Evolutionary conservation across 2,888 invertebrate genomes (phyloP), one percentile per base, ranked within the genome.

Genomic region (Drosophila nigricruria): DNA sequence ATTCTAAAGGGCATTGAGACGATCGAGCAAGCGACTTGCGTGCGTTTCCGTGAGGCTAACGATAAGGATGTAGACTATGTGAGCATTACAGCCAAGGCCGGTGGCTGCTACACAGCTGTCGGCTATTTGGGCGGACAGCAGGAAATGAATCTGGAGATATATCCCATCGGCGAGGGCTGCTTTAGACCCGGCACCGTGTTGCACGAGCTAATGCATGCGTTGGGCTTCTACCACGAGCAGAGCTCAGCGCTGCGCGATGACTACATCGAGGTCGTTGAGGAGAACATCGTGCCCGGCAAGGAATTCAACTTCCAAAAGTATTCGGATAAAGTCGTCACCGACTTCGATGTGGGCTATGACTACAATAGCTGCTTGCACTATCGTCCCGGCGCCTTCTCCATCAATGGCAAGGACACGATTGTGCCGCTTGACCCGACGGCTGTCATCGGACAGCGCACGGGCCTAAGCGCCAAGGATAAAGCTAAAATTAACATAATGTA

Each of bases 341-440:
- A 94, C 50, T 96, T 94, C 85, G 96, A 95, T 9, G 94, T 96
- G 50, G 93, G 94, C 0, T 97, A 97, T 85, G 97, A 97, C 91
- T 97, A 96, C 91, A 94, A 95, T 65, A 96, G 96, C 77, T 96
- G 97, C 6, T 95, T 97, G 95, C 97, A 97, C 89, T 97, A 97
- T 92, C 95, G 96, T 0, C 94, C 94, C 18, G 95, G 94, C 6
- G 96, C 96, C 2, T 97, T 97, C 92, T 95, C 96, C 0, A 93
- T 88, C 53, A 97, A 97, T 90, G 94, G 95, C 1, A 91, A 94
- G 88, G 94, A 95, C 23, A 97, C 97, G 0, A 96, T 97, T 47
- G 93, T 95, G 27, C 93, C 96, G 0, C 30, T 77, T 1, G 83
- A 91, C 60, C 1, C 54, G 0, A 65, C 45, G 0, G 91, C 89